Conservation (phyloP, 2,888 invertebrate genomes). For the Nasonovia ribisnigri region DNA sequence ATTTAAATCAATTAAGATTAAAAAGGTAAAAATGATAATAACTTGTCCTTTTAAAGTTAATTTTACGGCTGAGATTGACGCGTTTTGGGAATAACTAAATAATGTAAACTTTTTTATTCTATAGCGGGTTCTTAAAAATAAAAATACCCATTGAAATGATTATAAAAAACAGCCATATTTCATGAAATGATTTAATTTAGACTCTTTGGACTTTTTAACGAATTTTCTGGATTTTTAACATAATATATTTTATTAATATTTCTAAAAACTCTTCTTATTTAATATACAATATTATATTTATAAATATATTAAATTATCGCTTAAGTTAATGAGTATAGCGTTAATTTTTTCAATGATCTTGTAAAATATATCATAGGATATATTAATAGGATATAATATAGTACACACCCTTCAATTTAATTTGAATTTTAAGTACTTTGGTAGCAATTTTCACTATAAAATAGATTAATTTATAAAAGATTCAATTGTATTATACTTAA, state of each 20-base stretch:
- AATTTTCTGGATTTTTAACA: neutral
- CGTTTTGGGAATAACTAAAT: neutral
- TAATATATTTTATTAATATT: neutral
- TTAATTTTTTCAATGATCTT: no score
- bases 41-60: neutral
- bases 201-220: neutral
- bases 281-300: neutral
- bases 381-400: no score
- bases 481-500: no score
- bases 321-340: neutral
- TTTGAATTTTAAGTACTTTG: no score
- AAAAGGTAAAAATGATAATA: neutral
- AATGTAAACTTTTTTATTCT: neutral
- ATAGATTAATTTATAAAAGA: no score
- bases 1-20: neutral
- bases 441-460: no score
- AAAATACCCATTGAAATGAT: neutral
- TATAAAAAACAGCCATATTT: neutral
- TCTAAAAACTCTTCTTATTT: neutral
- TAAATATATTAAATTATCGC: neutral
- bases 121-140: neutral
- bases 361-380: no score
- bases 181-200: neutral
- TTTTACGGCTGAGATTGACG: neutral
- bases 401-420: no score